Conservation (phyloP, 2,113 vertebrate species). For the Xenopus borealis region DNA sequence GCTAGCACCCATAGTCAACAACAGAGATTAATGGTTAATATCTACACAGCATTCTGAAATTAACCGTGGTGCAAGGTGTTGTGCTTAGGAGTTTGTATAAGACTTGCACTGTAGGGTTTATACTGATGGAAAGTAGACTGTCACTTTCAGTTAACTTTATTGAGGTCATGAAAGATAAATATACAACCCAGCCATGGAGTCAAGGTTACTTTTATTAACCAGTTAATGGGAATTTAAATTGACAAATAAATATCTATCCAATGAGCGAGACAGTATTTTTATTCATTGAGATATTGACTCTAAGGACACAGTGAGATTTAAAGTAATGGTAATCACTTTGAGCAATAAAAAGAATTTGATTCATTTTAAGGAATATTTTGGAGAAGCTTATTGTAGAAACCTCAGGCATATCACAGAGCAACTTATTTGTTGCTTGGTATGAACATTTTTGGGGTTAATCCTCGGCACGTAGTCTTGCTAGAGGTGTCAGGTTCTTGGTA, state of each 20-base stretch:
- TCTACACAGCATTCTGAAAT: background rate
- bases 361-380: no score
- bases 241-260: conserved; percentile 6
- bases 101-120: conserved; percentile 3
- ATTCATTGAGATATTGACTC: background rate
- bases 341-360: background rate
- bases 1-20: background rate
- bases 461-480: no score
- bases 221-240: conserved; percentile 19
- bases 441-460: no score
- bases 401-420: no score
- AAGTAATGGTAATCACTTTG: background rate
- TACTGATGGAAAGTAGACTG: conserved; percentile 3
- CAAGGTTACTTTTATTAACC: conserved; percentile 27
- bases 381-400: no score
- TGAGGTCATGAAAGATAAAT: conserved; percentile 17
- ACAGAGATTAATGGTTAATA: background rate
- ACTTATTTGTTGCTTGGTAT: no score
- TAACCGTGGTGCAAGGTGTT: background rate
- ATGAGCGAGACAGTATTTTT: background rate
- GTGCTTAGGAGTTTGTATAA: background rate
- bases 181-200: background rate
- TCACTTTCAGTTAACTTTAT: conserved; percentile 15
- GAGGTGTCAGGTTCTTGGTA: no score
- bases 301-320: background rate